Conservation (phyloP, 2,113 vertebrate species). For the Sialia sialis region DNA sequence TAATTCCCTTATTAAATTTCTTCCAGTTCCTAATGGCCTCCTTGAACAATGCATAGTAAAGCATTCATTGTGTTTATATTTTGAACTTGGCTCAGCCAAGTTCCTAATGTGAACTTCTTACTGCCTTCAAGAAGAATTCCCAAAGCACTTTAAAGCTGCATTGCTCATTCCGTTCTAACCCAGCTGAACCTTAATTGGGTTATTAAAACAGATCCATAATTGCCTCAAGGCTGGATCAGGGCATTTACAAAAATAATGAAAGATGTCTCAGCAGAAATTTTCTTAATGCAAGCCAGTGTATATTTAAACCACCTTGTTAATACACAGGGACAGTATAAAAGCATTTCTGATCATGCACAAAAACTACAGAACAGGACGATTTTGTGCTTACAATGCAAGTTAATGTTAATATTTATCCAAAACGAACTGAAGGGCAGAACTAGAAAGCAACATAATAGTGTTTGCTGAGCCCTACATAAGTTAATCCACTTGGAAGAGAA, state of each 20-base stretch:
- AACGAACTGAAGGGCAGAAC: constrained; percentile 13
- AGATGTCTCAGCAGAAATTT: constrained; percentile 2
- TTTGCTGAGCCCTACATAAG: neutral
- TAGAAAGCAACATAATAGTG: neutral
- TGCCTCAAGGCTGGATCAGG: neutral
- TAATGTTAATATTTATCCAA: constrained; percentile 39
- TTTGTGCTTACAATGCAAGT: constrained; percentile 14
- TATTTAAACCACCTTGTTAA: neutral
- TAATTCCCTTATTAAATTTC: neutral
- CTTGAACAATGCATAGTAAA: neutral
- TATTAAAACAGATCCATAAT: neutral
- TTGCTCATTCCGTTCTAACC: neutral
- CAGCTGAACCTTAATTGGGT: constrained; percentile 18
- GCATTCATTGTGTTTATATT: constrained; percentile 4
- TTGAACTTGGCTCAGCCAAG: neutral
- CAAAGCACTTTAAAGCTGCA: constrained; percentile 1
- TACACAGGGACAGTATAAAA: neutral
- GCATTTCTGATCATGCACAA: neutral
- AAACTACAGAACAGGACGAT: neutral
- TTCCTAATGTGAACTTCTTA: neutral
- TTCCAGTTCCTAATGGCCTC: neutral
- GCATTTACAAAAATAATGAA: constrained; percentile 1
- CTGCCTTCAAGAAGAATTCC: neutral
- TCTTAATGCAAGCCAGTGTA: neutral
- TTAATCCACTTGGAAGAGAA: constrained; percentile 15